Percentiles rank a stretch among this genome's conserved stretches.
These are phyloP conservation scores for Pitangus sulphuratus DNA, from an alignment of 2,797 vertebrate genomes.

Conservation along the genomic window DNA sequence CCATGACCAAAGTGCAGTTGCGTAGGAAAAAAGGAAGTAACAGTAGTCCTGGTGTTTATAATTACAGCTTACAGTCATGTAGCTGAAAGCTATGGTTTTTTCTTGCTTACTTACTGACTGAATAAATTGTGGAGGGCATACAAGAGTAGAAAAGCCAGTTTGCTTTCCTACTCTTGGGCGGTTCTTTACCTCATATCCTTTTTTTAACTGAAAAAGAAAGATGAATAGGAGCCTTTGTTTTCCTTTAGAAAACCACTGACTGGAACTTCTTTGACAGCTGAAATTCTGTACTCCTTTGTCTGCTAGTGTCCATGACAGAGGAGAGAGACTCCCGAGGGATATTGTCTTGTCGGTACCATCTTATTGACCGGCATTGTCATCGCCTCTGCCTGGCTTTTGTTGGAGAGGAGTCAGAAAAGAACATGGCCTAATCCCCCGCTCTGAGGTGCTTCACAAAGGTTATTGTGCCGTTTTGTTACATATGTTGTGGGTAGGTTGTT, in stretches of 20 bases:
- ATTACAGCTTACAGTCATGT: neutral
- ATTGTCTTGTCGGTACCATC: neutral
- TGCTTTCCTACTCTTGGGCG: neutral
- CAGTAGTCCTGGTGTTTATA: neutral
- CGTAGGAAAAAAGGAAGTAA: neutral
- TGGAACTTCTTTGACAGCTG: neutral
- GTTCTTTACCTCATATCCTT: neutral
- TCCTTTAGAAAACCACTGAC: neutral
- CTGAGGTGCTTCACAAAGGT: neutral
- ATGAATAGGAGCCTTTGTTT: neutral
- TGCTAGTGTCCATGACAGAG: neutral
- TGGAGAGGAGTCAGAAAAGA: neutral
- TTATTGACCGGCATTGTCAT: neutral
- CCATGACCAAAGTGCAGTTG: neutral
- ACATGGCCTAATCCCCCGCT: neutral
- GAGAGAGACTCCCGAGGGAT: neutral
- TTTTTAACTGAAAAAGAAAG: neutral
- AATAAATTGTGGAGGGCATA: neutral
- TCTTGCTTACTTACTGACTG: neutral
- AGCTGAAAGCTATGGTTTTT: neutral
- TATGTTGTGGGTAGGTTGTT: neutral
- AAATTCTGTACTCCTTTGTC: neutral
- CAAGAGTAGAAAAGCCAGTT: neutral
- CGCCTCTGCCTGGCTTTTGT: neutral
- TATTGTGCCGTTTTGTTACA: fast-evolving